Conservation (phyloP, 2,888 invertebrate species). For the Labia minor region DNA sequence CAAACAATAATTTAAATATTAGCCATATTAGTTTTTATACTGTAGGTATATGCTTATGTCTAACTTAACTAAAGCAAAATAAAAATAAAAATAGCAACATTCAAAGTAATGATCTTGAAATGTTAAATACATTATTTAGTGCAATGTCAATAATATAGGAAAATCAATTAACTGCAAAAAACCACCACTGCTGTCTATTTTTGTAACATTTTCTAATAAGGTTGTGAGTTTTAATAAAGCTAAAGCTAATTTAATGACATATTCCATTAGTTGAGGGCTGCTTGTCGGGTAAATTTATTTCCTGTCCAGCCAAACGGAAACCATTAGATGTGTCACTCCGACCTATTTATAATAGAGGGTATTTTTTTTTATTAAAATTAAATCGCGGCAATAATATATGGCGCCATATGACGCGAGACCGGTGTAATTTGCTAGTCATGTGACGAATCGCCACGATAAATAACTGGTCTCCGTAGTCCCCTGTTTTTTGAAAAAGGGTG, state of each 20-base stretch:
- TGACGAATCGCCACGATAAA: not conserved
- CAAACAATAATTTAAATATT: no score
- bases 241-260: not conserved
- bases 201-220: not conserved
- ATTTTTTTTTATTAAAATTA: not conserved
- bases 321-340: not conserved
- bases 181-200: not conserved
- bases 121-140: no score
- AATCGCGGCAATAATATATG: not conserved
- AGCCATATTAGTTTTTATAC: no score
- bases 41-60: no score
- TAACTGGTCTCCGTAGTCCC: not conserved
- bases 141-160: not conserved
- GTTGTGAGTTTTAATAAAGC: not conserved
- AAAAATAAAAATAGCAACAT: no score
- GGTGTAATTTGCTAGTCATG: not conserved
- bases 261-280: not conserved
- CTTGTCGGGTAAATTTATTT: not conserved
- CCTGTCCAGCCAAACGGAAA: not conserved
- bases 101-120: no score
- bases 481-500: not conserved
- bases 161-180: not conserved
- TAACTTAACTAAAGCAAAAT: no score
- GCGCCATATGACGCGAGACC: not conserved
- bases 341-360: not conserved